Evolutionary conservation across 2,113 vertebrate genomes (phyloP).

Genomic region (Terrapene triunguis): DNA sequence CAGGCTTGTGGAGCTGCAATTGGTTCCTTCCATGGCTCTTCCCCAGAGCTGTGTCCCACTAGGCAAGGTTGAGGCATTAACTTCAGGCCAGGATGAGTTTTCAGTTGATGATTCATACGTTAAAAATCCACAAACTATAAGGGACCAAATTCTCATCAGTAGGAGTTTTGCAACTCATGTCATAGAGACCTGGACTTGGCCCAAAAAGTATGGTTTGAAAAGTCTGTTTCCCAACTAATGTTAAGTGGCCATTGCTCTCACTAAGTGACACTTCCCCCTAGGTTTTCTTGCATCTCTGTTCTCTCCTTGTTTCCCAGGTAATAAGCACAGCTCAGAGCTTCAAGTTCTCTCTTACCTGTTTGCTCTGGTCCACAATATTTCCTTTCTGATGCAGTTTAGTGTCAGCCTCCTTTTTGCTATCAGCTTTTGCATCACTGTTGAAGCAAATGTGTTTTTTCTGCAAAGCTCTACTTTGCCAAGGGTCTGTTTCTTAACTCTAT

Average conservation of each 20-base stretch:
- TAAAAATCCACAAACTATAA: not conserved
- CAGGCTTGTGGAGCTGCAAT: not conserved
- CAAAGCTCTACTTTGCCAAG: constrained; percentile 64
- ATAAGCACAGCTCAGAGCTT: not conserved
- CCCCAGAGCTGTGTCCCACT: not conserved
- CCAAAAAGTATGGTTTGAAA: not conserved
- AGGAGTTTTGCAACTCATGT: not conserved
- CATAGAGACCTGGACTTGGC: not conserved
- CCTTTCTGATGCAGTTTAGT: constrained; percentile 48
- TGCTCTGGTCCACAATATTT: constrained; percentile 8
- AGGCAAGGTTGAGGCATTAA: not conserved
- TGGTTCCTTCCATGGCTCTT: not conserved
- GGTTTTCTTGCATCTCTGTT: not conserved
- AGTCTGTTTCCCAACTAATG: not conserved
- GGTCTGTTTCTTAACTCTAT: constrained; percentile 70
- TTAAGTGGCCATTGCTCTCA: not conserved
- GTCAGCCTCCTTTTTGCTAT: constrained; percentile 43
- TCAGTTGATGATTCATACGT: not conserved
- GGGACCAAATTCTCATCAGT: not conserved
- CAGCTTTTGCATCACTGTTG: constrained; percentile 51
- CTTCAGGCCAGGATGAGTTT: not conserved
- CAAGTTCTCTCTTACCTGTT: not conserved
- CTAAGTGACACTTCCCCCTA: not conserved
- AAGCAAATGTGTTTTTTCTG: constrained; percentile 47
- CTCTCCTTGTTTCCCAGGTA: not conserved